Evolutionary conservation across 2,797 vertebrate species (phyloP).

Genomic region (Heliangelus exortis): DNA sequence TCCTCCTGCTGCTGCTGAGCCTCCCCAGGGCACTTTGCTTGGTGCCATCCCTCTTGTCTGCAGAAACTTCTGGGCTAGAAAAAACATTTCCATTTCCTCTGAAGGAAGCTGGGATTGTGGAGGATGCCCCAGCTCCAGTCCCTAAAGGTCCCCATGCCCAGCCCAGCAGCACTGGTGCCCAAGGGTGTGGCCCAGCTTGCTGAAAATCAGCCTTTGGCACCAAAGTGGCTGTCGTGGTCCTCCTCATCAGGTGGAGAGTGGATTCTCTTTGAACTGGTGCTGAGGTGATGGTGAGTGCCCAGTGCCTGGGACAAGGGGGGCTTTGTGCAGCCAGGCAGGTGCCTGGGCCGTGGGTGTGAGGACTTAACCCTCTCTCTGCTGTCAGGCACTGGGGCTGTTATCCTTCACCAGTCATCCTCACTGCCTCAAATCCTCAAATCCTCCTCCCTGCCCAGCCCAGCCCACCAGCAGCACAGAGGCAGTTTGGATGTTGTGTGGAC

Average conservation of each 20-base stretch:
- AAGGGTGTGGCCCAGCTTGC: background rate
- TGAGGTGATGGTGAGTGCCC: background rate
- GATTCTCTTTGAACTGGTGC: background rate
- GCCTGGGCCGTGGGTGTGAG: accelerated
- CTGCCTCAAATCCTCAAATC: background rate
- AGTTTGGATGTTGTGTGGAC: background rate
- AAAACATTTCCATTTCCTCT: background rate
- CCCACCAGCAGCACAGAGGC: too few species aligned
- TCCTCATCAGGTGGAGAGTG: background rate
- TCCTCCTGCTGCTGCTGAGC: background rate
- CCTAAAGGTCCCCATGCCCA: background rate
- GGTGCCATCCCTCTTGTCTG: background rate
- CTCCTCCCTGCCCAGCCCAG: accelerated
- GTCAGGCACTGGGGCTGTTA: accelerated
- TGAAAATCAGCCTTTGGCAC: background rate
- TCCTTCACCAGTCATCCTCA: background rate
- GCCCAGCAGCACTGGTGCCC: background rate
- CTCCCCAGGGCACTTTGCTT: accelerated
- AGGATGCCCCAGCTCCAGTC: accelerated
- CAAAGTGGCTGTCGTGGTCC: background rate
- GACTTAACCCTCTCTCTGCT: background rate
- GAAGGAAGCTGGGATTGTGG: background rate
- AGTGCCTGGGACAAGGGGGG: background rate
- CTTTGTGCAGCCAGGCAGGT: background rate
- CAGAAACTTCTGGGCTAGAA: background rate